A percentile compares a stretch with the other conserved stretches of the same genome.
Evolutionary conservation across 2,113 vertebrate genomes (phyloP).

Genomic region (Pelobates fuscus): DNA sequence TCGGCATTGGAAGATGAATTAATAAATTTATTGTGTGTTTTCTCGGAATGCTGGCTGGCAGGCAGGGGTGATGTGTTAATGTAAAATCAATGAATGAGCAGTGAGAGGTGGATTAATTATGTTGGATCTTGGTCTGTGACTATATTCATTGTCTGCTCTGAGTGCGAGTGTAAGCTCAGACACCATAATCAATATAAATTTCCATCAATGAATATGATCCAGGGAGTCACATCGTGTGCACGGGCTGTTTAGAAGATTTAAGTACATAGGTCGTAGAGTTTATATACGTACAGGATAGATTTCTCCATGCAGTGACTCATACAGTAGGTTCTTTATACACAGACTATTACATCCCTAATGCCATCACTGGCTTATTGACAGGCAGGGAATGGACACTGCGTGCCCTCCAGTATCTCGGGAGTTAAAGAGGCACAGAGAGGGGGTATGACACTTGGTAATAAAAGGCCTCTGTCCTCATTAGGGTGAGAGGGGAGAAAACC

Average conservation of each 20-base stretch:
- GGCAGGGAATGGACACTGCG: conserved; percentile 11
- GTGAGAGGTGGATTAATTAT: too few species aligned
- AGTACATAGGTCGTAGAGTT: too few species aligned
- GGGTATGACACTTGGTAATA: conserved; percentile 36
- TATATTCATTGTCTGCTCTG: too few species aligned
- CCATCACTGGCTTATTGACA: background rate
- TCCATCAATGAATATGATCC: too few species aligned
- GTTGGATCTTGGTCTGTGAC: too few species aligned
- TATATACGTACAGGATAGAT: too few species aligned
- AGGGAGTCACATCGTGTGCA: background rate
- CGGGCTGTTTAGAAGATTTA: too few species aligned
- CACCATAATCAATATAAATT: too few species aligned
- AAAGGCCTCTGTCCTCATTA: conserved; percentile 38
- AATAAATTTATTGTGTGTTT: too few species aligned
- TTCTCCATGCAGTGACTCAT: too few species aligned
- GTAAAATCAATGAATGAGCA: background rate
- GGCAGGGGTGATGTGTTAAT: background rate
- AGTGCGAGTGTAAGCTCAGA: too few species aligned
- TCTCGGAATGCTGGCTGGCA: background rate
- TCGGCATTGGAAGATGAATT: too few species aligned
- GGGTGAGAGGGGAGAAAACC: conserved; percentile 33
- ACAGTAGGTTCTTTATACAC: background rate
- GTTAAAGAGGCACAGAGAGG: conserved; percentile 30
- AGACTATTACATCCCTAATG: background rate
- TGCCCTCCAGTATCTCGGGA: background rate